Percentiles rank a stretch among this genome's conserved stretches.
phyloP scores from a whole-genome alignment of 2,888 invertebrate species.

The Koerneria pararmatus region DNA sequence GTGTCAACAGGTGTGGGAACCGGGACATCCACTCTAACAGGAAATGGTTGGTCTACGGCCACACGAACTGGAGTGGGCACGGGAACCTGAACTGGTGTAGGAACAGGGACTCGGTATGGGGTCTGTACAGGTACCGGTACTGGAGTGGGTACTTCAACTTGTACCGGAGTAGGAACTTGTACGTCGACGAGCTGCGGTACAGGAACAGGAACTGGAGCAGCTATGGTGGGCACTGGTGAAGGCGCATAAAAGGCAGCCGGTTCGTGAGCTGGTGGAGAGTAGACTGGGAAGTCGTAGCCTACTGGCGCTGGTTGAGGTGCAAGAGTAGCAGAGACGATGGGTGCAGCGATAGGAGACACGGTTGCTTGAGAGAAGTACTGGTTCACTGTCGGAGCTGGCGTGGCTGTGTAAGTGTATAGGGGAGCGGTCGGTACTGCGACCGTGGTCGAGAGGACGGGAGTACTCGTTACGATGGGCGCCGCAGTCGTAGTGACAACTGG shows the following conservation, averaged over 20 bases:
- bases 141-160: conserved; percentile 11
- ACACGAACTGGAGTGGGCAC: conserved; percentile 13
- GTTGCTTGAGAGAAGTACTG: neutral
- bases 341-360: conserved; percentile 5
- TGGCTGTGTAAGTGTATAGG: neutral
- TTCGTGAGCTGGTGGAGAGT: neutral
- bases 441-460: conserved; percentile 10
- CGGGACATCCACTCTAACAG: conserved; percentile 3
- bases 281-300: conserved; percentile 2
- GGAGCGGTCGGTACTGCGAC: neutral
- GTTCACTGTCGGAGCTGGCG: neutral
- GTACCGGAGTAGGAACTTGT: conserved; percentile 2
- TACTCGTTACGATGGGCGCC: neutral
- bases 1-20: conserved; percentile 4
- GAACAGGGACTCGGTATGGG: neutral
- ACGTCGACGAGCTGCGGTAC: neutral
- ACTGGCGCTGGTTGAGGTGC: neutral
- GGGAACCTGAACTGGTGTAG: neutral
- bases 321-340: neutral
- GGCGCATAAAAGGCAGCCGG: neutral
- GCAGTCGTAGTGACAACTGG: conserved; percentile 5
- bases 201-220: neutral
- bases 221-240: no score
- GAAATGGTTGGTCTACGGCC: conserved; percentile 6
- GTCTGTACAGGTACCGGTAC: neutral